These are phyloP conservation scores for Chloroclystis v-ata DNA, from an alignment of 2,888 invertebrate species.

Conservation along the genomic window DNA sequence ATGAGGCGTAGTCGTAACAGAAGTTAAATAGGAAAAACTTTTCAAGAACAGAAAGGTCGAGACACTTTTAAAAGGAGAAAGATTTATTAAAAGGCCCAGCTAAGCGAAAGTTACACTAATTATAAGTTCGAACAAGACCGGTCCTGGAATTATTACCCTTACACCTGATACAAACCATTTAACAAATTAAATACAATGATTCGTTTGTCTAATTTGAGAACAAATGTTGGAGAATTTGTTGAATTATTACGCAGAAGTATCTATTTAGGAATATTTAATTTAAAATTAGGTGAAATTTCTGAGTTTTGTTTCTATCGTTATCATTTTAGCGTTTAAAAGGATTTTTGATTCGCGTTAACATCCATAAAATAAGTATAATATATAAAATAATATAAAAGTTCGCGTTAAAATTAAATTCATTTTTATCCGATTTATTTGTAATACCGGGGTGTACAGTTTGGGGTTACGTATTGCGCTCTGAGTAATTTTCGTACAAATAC, in stretches of 20 bases:
- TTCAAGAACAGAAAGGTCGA: conserved; percentile 4
- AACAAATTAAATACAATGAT: conserved; percentile 19
- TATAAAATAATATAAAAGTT: too few species aligned
- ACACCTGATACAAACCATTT: conserved; percentile 26
- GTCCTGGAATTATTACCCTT: conserved; percentile 24
- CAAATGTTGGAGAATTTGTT: conserved; percentile 2
- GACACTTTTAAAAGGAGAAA: conserved; percentile 11
- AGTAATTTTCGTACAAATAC: too few species aligned
- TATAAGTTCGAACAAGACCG: conserved; percentile 26
- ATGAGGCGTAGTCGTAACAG: neutral
- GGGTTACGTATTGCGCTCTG: too few species aligned
- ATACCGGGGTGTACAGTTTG: too few species aligned
- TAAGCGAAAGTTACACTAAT: conserved; percentile 27
- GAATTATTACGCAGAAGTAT: conserved; percentile 1
- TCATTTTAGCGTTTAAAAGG: neutral
- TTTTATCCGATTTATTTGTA: too few species aligned
- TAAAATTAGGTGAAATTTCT: too few species aligned
- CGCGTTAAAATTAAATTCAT: too few species aligned
- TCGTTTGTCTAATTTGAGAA: conserved; percentile 9
- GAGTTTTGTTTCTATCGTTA: neutral
- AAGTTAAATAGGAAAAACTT: conserved; percentile 1
- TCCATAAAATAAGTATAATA: too few species aligned
- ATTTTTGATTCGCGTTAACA: too few species aligned
- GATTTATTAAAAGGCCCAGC: conserved; percentile 12
- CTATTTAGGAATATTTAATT: neutral